These are phyloP conservation scores for Mechanitis mazaeus DNA, from an alignment of 2,888 invertebrate species.

Conservation along the genomic window DNA sequence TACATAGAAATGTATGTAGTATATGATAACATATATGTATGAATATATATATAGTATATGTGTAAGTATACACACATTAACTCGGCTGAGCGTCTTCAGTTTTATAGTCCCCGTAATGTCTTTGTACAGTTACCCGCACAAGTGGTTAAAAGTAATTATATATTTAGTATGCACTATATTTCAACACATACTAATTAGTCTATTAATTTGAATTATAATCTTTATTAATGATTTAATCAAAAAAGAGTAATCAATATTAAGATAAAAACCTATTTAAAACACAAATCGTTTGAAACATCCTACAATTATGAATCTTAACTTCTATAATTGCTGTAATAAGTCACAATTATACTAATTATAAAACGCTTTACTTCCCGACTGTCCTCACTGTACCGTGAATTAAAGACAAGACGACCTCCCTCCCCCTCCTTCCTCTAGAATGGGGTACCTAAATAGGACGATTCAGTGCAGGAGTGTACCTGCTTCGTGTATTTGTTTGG, in stretches of 20 bases:
- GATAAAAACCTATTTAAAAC: neutral
- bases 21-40: constrained; percentile 5
- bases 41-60: constrained; percentile 10
- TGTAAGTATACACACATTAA: constrained; percentile 25
- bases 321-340: constrained; percentile 12
- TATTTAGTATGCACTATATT: constrained; percentile 2
- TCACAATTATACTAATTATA: constrained; percentile 17
- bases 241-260: too few relatives aligned
- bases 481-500: constrained; percentile 12
- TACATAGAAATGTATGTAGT: neutral
- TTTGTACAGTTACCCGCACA: constrained; percentile 20
- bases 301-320: neutral
- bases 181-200: neutral
- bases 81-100: constrained; percentile 32
- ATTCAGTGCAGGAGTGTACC: constrained; percentile 25
- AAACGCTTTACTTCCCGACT: constrained; percentile 27
- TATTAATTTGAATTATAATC: neutral
- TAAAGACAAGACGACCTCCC: constrained; percentile 44
- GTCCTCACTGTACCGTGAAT: constrained; percentile 46
- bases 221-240: too few relatives aligned
- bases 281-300: neutral
- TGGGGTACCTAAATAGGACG: constrained; percentile 24
- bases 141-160: constrained; percentile 11
- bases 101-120: constrained; percentile 33
- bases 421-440: constrained; percentile 26